These are phyloP conservation scores for Arctopsyche grandis DNA, from an alignment of 1,140 invertebrate species.

Conservation along the genomic window DNA sequence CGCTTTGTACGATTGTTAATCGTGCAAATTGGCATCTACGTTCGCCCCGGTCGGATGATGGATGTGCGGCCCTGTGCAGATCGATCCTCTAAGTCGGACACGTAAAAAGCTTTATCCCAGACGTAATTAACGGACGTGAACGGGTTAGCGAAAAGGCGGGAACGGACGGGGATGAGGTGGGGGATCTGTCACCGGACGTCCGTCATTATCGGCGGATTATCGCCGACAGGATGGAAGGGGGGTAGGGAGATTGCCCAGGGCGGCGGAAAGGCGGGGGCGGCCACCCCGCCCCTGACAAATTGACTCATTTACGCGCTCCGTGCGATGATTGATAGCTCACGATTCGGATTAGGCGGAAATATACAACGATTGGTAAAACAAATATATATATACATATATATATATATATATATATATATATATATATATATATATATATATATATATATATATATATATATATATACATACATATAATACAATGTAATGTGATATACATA, in stretches of 20 bases:
- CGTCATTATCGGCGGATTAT: slow-evolving; percentile 37
- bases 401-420: not conserved
- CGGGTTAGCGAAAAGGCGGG: slow-evolving; percentile 2
- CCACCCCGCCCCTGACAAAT: slow-evolving; percentile 14
- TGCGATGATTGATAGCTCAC: slow-evolving; percentile 23
- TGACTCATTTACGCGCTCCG: slow-evolving; percentile 33
- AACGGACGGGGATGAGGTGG: not conserved
- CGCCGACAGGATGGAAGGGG: not conserved
- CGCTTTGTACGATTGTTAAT: too few species aligned
- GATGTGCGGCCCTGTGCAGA: not conserved
- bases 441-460: not conserved
- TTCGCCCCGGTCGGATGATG: not conserved
- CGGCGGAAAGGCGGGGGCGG: not conserved
- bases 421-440: not conserved
- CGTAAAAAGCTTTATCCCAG: not conserved
- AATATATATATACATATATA: not conserved
- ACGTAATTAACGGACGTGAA: slow-evolving; percentile 7
- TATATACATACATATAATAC: too few species aligned
- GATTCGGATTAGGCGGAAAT: not conserved
- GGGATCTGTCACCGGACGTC: slow-evolving; percentile 10
- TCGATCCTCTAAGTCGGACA: not conserved
- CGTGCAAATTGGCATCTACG: too few species aligned
- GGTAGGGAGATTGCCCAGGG: not conserved
- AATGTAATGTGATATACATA: too few species aligned
- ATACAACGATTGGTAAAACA: not conserved